Base-by-base conservation (phyloP, 2,888 invertebrate species). In the Belgica antarctica region DNA sequence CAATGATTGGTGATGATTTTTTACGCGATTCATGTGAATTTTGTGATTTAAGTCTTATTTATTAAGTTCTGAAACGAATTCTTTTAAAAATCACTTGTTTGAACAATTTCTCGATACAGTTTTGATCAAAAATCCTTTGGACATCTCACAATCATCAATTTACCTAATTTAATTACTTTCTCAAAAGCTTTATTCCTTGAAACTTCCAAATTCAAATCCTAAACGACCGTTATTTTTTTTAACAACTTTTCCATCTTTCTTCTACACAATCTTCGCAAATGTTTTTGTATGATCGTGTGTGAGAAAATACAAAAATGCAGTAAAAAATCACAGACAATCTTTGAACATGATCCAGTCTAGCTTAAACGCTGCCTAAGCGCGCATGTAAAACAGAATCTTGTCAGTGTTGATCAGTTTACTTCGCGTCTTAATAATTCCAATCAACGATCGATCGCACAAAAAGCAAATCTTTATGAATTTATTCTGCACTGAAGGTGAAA, bases 261-360 rank as follows among this genome's bases (percentile, higher is more conserved):
- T 52, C 52, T 52, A 17, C 24, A n/a, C 27, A 24, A 25, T 59
- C 22, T 24, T 59, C 24, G 31, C 15, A 62, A 61, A 24, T 25
- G 17, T 59, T 27, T n/a, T 52, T 52, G 31, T 31, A 10, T 31
- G 31, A 31, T 10, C n/a, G 15, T 15, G 41, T n/a, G 15, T 12
- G n/a, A 41, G 27, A 59, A n/a, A 27, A 22, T 59, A 27, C 59
- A 59, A 59, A 24, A 59, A 12, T n/a, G 12, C 25, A 27, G 3
- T n/a, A 27, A 10, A 59, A 59, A 24, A n/a, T 19, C 25, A 59
- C 25, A 59, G 27, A 27, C 25, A 59, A 19, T 27, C 59, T 59
- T 27, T n/a, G n/a, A 12, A 27, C 25, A 27, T 27, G 59, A 59
- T 59, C 59, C 59, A 59, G 59, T 59, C 59, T 59, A 59, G 27